Evolutionary conservation across 2,888 invertebrate genomes (phyloP).

Genomic region (Drosophila monieri): DNA sequence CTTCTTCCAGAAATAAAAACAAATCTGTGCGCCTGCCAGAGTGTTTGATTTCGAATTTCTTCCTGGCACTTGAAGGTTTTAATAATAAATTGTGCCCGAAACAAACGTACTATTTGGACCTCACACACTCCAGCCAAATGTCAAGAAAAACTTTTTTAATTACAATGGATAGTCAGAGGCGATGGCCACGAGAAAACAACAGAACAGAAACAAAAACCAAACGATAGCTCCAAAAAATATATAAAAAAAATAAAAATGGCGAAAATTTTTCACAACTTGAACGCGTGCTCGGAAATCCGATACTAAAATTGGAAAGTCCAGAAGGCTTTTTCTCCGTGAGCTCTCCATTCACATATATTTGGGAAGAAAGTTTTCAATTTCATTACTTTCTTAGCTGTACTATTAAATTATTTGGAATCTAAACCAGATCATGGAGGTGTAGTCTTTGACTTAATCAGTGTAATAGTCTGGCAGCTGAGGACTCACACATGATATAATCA

Average conservation of each 20-base stretch:
- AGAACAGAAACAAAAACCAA: conserved; percentile 25
- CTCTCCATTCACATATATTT: background rate
- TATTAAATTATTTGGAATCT: conserved; percentile 1
- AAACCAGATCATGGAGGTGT: background rate
- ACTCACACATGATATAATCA: background rate
- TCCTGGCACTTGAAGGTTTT: conserved; percentile 16
- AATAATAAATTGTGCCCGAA: conserved; percentile 1
- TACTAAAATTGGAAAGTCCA: conserved; percentile 8
- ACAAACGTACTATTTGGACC: conserved; percentile 5
- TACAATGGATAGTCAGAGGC: conserved; percentile 32
- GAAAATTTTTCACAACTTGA: conserved; percentile 17
- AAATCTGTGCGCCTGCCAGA: background rate
- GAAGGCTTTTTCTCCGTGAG: background rate
- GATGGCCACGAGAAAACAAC: conserved; percentile 6
- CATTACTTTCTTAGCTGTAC: background rate
- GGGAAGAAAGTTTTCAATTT: conserved; percentile 18
- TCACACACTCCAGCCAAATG: conserved; percentile 38
- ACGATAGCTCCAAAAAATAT: conserved; percentile 28
- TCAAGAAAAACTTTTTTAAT: conserved; percentile 45
- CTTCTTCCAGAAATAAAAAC: conserved; percentile 9
- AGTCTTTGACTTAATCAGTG: background rate
- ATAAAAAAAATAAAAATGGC: conserved; percentile 1
- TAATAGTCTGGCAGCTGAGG: background rate
- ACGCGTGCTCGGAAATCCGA: conserved; percentile 40
- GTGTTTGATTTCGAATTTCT: conserved; percentile 3